Evolutionary conservation across 2,797 vertebrate species (phyloP).

Genomic region (Nyctibius grandis): DNA sequence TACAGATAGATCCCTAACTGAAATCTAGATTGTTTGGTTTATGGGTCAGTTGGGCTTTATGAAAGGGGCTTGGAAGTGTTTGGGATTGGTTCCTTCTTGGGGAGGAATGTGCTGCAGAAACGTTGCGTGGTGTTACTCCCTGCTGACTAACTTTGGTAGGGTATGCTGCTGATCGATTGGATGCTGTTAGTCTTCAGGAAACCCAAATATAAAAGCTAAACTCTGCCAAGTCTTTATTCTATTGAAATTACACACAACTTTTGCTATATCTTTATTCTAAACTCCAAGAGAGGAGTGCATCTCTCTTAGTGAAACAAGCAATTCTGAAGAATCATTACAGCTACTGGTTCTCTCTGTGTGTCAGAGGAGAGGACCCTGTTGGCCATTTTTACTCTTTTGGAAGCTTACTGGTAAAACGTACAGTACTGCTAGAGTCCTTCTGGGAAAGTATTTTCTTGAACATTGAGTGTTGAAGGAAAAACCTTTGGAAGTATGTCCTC

Average conservation of each 20-base stretch:
- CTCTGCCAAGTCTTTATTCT: background rate
- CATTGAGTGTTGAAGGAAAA: background rate
- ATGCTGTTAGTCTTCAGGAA: background rate
- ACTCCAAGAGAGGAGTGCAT: background rate
- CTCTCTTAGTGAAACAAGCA: background rate
- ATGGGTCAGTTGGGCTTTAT: background rate
- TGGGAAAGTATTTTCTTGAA: background rate
- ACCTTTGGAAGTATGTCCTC: background rate
- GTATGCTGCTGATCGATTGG: background rate
- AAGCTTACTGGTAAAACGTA: background rate
- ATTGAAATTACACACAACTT: background rate
- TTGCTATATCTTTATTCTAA: background rate
- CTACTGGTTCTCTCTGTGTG: background rate
- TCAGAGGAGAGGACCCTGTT: background rate
- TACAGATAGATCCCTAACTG: background rate
- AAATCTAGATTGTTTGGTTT: background rate
- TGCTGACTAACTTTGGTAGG: background rate
- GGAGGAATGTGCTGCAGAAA: background rate
- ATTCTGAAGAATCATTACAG: background rate
- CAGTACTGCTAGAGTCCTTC: background rate
- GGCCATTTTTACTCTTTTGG: background rate
- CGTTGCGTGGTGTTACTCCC: background rate
- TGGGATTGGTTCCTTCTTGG: background rate
- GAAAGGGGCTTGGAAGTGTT: background rate
- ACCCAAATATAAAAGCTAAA: background rate